Conservation (phyloP, 2,113 vertebrate species). For the Tretioscincus oriximinensis region DNA sequence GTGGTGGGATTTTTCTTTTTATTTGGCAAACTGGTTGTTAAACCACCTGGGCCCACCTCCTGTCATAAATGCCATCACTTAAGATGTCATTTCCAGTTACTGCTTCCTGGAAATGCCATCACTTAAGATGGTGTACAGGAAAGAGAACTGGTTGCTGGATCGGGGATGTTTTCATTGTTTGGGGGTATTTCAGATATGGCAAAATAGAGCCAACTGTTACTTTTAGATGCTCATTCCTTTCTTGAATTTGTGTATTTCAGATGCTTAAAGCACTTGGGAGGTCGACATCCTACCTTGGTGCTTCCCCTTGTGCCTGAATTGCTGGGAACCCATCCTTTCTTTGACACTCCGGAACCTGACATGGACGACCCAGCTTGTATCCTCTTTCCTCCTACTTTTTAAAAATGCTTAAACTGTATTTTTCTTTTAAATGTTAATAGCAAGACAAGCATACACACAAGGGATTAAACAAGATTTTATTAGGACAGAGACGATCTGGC, state of each 20-base stretch:
- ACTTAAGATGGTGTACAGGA: too few species aligned
- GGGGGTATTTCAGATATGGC: neutral
- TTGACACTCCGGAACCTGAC: conserved; percentile 95
- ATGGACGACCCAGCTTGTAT: conserved; percentile 99
- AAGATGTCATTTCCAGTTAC: too few species aligned
- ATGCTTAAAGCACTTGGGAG: conserved; percentile 92
- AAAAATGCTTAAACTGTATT: neutral
- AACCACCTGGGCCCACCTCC: too few species aligned
- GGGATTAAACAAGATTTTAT: too few species aligned
- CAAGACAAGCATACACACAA: too few species aligned
- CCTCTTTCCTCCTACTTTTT: conserved; percentile 59
- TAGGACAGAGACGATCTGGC: too few species aligned
- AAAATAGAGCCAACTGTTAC: neutral
- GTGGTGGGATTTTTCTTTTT: too few species aligned
- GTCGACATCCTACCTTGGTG: conserved; percentile 91
- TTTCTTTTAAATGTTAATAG: too few species aligned
- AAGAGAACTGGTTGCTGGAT: too few species aligned
- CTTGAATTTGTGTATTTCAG: conserved; percentile 64
- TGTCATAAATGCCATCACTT: too few species aligned
- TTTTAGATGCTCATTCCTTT: neutral
- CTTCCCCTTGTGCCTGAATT: conserved; percentile 94
- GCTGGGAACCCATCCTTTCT: conserved; percentile 94
- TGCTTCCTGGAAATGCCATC: too few species aligned
- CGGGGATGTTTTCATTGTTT: neutral
- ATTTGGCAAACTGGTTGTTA: too few species aligned